A percentile compares a stretch with the other conserved stretches of the same genome.
These are phyloP conservation scores for Lophochroa leadbeateri DNA, from an alignment of 2,113 vertebrate genomes.

Conservation along the genomic window DNA sequence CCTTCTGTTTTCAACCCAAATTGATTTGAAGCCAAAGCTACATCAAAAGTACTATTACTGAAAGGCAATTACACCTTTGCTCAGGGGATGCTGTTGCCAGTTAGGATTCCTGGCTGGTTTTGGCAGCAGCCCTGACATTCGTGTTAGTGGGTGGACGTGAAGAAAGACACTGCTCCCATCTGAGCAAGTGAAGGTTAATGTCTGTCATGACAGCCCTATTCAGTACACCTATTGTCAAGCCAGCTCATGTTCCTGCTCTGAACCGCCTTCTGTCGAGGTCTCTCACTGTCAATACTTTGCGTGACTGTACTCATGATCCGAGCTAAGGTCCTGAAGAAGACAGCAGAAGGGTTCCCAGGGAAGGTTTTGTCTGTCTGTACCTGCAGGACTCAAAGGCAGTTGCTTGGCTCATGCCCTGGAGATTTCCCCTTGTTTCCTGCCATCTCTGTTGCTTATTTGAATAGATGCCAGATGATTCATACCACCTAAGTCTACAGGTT, in stretches of 20 bases:
- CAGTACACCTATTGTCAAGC: background rate
- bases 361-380: background rate
- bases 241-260: background rate
- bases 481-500: background rate
- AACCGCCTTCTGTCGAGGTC: background rate
- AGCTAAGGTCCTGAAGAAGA: background rate
- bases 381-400: background rate
- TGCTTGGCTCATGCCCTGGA: background rate
- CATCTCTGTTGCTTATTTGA: background rate
- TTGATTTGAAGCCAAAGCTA: background rate
- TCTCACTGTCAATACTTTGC: background rate
- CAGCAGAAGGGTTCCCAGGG: background rate
- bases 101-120: background rate
- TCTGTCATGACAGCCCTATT: background rate
- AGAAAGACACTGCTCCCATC: background rate
- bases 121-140: background rate
- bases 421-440: background rate
- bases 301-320: background rate
- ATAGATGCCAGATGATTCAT: background rate
- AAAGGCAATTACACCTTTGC: background rate
- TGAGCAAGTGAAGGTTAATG: background rate
- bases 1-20: background rate
- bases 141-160: background rate
- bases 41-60: background rate
- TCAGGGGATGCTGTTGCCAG: rapidly evolving